phyloP scores from a whole-genome alignment of 2,888 invertebrate genomes.

The Monochamus alternatus region DNA sequence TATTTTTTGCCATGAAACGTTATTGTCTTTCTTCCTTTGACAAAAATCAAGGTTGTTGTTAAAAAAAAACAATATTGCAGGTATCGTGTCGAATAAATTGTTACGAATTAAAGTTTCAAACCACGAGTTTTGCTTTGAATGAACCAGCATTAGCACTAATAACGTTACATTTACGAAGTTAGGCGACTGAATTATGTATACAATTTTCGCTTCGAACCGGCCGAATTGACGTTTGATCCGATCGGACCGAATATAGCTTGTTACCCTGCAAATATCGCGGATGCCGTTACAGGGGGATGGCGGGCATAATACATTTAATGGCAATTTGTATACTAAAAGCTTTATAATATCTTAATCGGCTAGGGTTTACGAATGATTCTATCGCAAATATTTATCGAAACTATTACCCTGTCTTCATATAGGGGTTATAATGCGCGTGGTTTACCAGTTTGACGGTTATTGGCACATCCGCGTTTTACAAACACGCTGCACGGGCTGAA shows the following conservation, averaged over 20 bases:
- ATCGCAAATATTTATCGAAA: slow-evolving; percentile 32
- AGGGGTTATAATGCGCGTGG: slow-evolving; percentile 14
- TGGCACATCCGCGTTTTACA: background rate
- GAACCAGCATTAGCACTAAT: background rate
- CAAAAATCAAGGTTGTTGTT: too few relatives aligned
- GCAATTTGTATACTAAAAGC: slow-evolving; percentile 23
- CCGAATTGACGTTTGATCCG: slow-evolving; percentile 20
- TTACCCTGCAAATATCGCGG: slow-evolving; percentile 16
- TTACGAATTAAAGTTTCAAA: too few relatives aligned
- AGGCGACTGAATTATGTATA: slow-evolving; percentile 1
- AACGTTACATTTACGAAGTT: background rate
- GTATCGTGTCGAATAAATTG: too few relatives aligned
- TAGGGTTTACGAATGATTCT: slow-evolving; percentile 18
- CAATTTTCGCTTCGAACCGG: background rate
- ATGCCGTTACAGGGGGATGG: background rate
- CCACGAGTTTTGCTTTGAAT: background rate
- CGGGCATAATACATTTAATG: slow-evolving; percentile 11
- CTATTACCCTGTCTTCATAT: slow-evolving; percentile 14
- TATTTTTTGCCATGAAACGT: too few relatives aligned
- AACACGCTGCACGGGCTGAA: too few relatives aligned
- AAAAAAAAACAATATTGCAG: too few relatives aligned
- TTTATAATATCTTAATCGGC: slow-evolving; percentile 31
- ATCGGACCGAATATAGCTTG: slow-evolving; percentile 18
- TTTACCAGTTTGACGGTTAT: background rate
- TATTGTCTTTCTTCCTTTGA: too few relatives aligned